Conservation (phyloP, 1,140 invertebrate genomes). For the Saccostrea glomerata region DNA sequence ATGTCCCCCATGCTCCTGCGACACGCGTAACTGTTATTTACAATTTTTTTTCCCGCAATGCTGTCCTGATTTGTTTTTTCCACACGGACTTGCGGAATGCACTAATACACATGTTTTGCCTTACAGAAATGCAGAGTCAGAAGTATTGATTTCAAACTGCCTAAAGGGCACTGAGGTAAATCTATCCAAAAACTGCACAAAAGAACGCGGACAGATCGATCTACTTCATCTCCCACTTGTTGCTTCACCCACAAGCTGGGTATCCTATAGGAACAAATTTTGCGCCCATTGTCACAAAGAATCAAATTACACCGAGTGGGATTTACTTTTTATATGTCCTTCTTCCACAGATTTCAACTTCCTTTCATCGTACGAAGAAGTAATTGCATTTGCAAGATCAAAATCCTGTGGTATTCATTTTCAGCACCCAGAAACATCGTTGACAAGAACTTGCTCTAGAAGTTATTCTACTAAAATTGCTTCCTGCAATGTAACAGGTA, state of each 20-base stretch:
- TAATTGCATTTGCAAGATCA: not conserved
- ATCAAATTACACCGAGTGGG: not conserved
- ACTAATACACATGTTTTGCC: not conserved
- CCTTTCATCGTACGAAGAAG: conserved; percentile 2
- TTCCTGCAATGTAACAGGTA: not conserved
- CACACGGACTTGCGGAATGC: not conserved
- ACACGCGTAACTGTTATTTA: not conserved
- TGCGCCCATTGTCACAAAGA: not conserved
- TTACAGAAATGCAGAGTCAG: too few relatives aligned
- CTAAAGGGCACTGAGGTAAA: not conserved
- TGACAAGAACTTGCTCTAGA: not conserved
- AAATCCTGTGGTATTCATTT: not conserved
- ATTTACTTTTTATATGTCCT: not conserved
- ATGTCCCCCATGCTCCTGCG: not conserved
- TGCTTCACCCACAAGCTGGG: not conserved
- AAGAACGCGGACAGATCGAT: not conserved
- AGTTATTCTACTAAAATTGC: not conserved
- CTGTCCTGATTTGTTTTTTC: not conserved
- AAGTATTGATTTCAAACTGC: not conserved
- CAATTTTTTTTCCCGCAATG: not conserved
- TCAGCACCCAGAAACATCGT: not conserved
- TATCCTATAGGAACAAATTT: not conserved
- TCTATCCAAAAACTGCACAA: not conserved
- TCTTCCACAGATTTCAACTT: not conserved
- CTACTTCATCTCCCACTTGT: not conserved